A percentile compares a stretch with the other conserved stretches of the same genome.
Evolutionary conservation across 2,888 invertebrate genomes (phyloP).

Genomic region (Cryptocephalus moraei): DNA sequence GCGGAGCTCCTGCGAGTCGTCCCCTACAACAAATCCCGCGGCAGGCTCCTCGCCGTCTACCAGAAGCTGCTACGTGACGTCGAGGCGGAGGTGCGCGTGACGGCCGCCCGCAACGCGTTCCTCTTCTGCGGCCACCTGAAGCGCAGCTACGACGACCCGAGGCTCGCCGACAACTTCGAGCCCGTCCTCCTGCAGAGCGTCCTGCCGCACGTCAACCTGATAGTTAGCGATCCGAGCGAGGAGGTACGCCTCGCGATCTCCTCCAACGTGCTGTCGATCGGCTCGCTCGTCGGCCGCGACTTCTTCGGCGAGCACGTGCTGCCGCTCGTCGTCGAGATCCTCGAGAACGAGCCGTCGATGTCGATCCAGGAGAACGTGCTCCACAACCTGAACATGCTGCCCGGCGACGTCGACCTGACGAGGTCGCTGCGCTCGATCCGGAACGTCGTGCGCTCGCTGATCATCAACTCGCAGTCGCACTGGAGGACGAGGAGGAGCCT

Average conservation of each 20-base stretch:
- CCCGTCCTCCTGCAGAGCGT: conserved; percentile 25
- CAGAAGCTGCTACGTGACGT: conserved; percentile 25
- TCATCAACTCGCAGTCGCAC: conserved; percentile 25
- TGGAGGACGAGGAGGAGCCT: conserved; percentile 33
- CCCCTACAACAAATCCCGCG: conserved; percentile 18
- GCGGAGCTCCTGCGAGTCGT: conserved; percentile 23
- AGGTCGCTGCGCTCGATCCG: conserved; percentile 22
- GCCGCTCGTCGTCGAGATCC: conserved; percentile 25
- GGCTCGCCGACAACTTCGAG: conserved; percentile 22
- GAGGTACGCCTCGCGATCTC: conserved; percentile 28
- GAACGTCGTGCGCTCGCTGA: conserved; percentile 26
- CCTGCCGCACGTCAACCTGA: conserved; percentile 22
- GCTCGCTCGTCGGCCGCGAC: conserved; percentile 22
- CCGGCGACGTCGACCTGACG: conserved; percentile 25
- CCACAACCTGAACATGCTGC: conserved; percentile 28
- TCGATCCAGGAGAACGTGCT: conserved; percentile 29
- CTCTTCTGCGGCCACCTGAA: conserved; percentile 23
- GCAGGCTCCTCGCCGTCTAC: conserved; percentile 23
- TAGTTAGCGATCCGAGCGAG: conserved; percentile 22
- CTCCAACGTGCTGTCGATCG: conserved; percentile 24
- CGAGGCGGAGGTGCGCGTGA: conserved; percentile 26
- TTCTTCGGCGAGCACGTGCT: conserved; percentile 27
- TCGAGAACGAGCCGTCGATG: conserved; percentile 26
- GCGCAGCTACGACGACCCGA: conserved; percentile 19
- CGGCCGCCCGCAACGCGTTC: conserved; percentile 23